Base-by-base conservation (phyloP, 2,888 invertebrate species). In the Sepiola atlantica region DNA sequence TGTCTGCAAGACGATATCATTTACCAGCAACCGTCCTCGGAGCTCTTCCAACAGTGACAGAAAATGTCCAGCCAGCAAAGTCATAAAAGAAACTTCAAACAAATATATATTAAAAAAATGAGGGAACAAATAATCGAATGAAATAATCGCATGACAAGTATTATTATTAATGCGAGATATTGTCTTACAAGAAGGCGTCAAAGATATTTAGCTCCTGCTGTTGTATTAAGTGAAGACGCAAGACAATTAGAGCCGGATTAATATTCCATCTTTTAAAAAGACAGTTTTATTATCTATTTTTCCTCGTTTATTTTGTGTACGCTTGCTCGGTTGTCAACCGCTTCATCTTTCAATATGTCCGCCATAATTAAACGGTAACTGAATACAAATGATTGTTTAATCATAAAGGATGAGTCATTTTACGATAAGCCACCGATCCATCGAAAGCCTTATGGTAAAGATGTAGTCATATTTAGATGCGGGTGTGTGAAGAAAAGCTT, bases 361-460 rank as follows among this genome's bases (percentile, higher is more conserved):
- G n/a, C n/a, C 77, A n/a, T 77, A 77, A 77, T 77, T 77, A 77
- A 77, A 77, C 18, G 77, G 77, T 77, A 77, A 77, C 32, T n/a
- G 77, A 77, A 77, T 77, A 77, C 77, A 77, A 77, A 32, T 77
- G n/a, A 77, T 77, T 32, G 77, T 77, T 77, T 77, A 77, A 77
- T 45, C 45, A 45, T 77, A 77, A 77, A 12, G 77, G 16, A n/a
- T 77, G 77, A 77, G 32, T 77, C 77, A n/a, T 32, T 2, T 77
- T 32, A n/a, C 77, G 77, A 14, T 77, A n/a, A n/a, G 77, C 32
- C 32, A 3, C n/a, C 16, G 16, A 14, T 16, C n/a, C n/a, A 18
- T n/a, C 14, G n/a, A 77, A 77, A 77, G 45, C 2, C 45, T 45
- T n/a, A n/a, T n/a, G n/a, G n/a, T n/a, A n/a, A n/a, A n/a, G n/a